A percentile compares a stretch with the other conserved stretches of the same genome.
Evolutionary conservation across 2,113 vertebrate genomes (phyloP).

Genomic region (Tachuris rubrigastra): DNA sequence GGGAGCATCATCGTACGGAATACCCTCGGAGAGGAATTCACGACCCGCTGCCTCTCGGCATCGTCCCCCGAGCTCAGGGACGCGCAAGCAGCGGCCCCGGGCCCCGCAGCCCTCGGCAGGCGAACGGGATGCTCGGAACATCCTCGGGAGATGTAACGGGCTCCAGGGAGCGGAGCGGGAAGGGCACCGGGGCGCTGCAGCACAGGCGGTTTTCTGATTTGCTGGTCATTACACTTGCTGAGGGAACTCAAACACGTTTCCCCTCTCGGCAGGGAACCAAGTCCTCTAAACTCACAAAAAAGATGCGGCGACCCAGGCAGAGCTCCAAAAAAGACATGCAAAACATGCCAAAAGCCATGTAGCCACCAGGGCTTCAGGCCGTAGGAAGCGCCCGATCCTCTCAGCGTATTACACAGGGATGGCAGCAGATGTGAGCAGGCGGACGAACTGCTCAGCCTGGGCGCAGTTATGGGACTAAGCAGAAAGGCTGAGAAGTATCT

Average conservation of each 20-base stretch:
- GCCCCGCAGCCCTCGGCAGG: not conserved
- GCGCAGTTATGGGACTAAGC: not conserved
- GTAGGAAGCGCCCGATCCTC: not conserved
- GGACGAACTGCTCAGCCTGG: not conserved
- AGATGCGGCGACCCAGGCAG: not conserved
- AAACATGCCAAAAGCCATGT: not conserved
- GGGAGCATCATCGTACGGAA: rapidly evolving
- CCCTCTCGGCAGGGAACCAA: not conserved
- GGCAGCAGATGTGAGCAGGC: not conserved
- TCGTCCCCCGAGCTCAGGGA: not conserved
- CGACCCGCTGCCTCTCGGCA: not conserved
- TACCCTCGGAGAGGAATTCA: not conserved
- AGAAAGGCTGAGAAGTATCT: not conserved
- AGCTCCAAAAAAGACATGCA: not conserved
- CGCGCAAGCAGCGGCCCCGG: not conserved
- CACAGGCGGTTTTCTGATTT: not conserved
- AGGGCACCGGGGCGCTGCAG: not conserved
- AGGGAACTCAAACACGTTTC: not conserved
- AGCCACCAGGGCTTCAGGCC: not conserved
- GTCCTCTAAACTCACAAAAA: not conserved
- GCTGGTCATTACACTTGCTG: not conserved
- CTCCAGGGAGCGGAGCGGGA: no score
- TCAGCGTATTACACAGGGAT: not conserved
- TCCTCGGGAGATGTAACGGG: not conserved
- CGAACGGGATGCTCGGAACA: not conserved